These are phyloP conservation scores for Alaudala cheleensis DNA, from an alignment of 2,113 vertebrate species.

Conservation along the genomic window DNA sequence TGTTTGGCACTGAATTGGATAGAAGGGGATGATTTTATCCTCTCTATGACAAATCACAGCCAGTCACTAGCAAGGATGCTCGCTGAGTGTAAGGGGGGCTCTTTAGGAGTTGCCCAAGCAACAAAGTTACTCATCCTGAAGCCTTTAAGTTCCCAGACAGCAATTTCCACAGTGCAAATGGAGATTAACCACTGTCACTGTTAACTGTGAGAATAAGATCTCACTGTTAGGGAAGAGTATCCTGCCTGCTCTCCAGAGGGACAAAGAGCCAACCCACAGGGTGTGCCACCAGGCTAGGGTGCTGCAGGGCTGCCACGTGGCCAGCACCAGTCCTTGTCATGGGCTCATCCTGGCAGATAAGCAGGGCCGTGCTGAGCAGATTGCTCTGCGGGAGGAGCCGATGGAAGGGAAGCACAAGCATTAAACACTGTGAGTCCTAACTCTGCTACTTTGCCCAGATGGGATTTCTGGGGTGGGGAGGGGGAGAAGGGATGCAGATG, in stretches of 20 bases:
- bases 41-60: background rate
- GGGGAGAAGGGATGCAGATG: conserved; percentile 52
- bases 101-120: background rate
- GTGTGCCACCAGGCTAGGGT: background rate
- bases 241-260: background rate
- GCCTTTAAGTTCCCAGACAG: background rate
- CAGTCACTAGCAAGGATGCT: background rate
- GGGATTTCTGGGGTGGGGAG: conserved; percentile 24
- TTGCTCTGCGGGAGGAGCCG: background rate
- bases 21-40: background rate
- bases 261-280: background rate
- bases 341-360: background rate
- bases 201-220: background rate
- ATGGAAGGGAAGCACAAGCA: background rate
- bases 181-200: background rate
- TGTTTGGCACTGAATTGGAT: fast-evolving
- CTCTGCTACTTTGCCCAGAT: conserved; percentile 44
- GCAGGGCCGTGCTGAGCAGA: background rate
- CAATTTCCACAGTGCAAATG: background rate
- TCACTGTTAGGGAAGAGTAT: background rate
- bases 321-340: fast-evolving
- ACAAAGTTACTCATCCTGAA: background rate
- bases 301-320: fast-evolving
- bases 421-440: background rate
- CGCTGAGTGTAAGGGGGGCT: fast-evolving